A percentile compares a stretch with the other conserved stretches of the same genome.
phyloP scores from a whole-genome alignment of 2,888 invertebrate species.

The Yponomeuta plumbellus region DNA sequence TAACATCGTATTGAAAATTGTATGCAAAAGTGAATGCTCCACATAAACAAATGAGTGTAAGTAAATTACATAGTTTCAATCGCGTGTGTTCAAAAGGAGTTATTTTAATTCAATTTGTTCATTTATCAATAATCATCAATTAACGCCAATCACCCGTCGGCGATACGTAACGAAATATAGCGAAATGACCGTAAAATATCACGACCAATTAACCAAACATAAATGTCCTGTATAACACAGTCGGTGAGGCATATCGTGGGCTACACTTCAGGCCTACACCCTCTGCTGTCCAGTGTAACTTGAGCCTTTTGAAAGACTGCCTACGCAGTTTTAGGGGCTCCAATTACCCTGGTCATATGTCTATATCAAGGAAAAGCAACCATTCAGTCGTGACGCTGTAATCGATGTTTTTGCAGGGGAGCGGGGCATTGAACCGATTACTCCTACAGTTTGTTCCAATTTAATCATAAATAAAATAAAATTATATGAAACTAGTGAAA shows the following conservation, averaged over 20 bases:
- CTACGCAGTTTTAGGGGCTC: neutral
- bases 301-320: neutral
- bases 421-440: conserved; percentile 28
- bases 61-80: no score
- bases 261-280: neutral
- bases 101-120: no score
- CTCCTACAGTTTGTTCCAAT: neutral
- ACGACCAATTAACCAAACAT: conserved; percentile 10
- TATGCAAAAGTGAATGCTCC: no score
- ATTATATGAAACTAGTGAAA: neutral
- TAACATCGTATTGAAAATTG: no score
- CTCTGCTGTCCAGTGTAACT: neutral
- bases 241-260: neutral
- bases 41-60: no score
- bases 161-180: neutral
- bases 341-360: conserved; percentile 10
- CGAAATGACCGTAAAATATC: conserved; percentile 8
- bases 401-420: conserved; percentile 29
- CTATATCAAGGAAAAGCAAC: conserved; percentile 18
- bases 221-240: conserved; percentile 9
- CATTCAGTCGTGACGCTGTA: conserved; percentile 25
- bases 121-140: no score
- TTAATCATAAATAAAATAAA: neutral
- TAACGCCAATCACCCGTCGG: no score
- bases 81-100: no score